A percentile compares a stretch with the other conserved stretches of the same genome.
Evolutionary conservation across 53 echinoderm and acorn worm genomes (phyloP).

Genomic region (Pentamera pediparva): DNA sequence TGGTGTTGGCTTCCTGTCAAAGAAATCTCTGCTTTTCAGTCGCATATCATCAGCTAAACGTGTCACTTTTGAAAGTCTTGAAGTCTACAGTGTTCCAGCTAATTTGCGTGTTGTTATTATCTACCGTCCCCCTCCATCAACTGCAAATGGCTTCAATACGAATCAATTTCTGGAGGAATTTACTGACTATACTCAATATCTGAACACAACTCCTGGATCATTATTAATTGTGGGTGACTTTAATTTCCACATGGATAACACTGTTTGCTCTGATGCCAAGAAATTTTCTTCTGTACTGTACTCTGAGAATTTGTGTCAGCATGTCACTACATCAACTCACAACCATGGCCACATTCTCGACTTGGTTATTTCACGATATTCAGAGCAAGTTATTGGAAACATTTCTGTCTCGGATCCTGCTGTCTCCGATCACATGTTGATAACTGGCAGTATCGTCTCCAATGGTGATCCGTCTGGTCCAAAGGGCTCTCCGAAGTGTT

Average conservation of each 20-base stretch:
- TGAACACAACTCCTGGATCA: slow-evolving; percentile 1
- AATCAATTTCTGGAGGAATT: slow-evolving; percentile 10
- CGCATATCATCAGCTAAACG: not conserved
- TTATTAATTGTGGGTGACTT: not conserved
- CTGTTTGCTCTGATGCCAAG: not conserved
- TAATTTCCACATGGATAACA: not conserved
- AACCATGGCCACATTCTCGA: slow-evolving; percentile 9
- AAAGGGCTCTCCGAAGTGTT: not conserved
- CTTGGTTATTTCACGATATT: not conserved
- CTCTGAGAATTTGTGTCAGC: not conserved
- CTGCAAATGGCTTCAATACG: not conserved
- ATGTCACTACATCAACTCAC: not conserved
- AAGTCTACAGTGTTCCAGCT: not conserved
- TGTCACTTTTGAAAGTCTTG: not conserved
- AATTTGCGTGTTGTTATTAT: not conserved
- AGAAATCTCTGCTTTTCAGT: not conserved
- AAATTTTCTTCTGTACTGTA: not conserved
- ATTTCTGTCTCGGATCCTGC: not conserved
- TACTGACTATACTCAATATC: not conserved
- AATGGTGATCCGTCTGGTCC: not conserved
- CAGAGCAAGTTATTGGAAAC: not conserved
- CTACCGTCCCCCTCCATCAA: not conserved
- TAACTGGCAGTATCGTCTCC: not conserved
- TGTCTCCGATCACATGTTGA: not conserved
- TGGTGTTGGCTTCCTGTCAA: slow-evolving; percentile 3